These are phyloP conservation scores for Hippasteria phrygiana DNA, from an alignment of 53 echinoderm and acorn worm species.

Conservation along the genomic window DNA sequence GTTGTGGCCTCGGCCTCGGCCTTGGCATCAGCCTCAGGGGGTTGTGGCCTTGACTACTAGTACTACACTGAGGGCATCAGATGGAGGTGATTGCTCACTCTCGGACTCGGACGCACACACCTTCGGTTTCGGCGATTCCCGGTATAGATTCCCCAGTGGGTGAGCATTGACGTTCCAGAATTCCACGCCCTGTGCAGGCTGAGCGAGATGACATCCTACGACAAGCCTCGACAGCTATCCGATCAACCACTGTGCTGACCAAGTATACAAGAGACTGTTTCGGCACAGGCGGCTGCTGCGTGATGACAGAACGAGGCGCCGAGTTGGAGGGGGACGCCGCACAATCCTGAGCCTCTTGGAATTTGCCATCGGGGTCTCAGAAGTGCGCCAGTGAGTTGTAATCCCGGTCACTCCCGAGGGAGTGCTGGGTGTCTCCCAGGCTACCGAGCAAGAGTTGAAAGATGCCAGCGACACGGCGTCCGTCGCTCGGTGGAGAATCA, in stretches of 20 bases:
- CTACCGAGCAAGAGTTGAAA: background rate
- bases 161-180: slow-evolving; percentile 9
- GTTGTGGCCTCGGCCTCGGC: too few species aligned
- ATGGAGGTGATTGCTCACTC: too few species aligned
- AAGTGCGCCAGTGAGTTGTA: background rate
- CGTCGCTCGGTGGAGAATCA: background rate
- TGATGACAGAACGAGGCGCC: background rate
- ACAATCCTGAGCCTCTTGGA: too few species aligned
- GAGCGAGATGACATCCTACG: background rate
- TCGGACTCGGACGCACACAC: too few species aligned
- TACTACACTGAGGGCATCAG: too few species aligned
- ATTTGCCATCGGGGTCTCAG: slow-evolving; percentile 4
- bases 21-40: too few species aligned
- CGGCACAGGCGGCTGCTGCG: background rate
- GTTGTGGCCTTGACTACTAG: too few species aligned
- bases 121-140: background rate
- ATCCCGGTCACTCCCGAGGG: slow-evolving; percentile 28
- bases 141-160: background rate
- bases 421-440: background rate
- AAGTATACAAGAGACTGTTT: background rate
- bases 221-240: background rate
- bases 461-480: background rate
- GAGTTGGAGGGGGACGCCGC: background rate
- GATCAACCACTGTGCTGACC: background rate
- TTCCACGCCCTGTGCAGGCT: background rate